A percentile compares a stretch with the other conserved stretches of the same genome.
Evolutionary conservation across 2,113 vertebrate genomes (phyloP).

Genomic region (Takifugu flavidus): DNA sequence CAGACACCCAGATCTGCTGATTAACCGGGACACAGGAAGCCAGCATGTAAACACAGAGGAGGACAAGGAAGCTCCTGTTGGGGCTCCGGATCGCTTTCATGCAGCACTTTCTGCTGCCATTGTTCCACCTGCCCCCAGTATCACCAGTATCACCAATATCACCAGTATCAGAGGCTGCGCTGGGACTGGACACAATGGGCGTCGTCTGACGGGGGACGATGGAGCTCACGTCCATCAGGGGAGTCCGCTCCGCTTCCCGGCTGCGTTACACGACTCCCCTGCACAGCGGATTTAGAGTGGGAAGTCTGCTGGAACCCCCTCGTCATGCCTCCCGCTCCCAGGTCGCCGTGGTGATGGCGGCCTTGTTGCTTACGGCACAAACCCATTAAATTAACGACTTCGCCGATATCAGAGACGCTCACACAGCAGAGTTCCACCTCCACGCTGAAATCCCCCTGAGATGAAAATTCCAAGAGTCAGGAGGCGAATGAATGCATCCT

Average conservation of each 20-base stretch:
- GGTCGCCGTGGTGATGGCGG: too few relatives aligned
- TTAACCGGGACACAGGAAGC: constrained; percentile 65
- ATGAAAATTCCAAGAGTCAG: constrained; percentile 16
- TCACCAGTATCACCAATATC: neutral
- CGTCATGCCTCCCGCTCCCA: too few relatives aligned
- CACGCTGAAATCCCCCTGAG: too few relatives aligned
- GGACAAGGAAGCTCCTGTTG: constrained; percentile 43
- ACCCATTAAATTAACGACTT: too few relatives aligned
- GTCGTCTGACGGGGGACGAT: too few relatives aligned
- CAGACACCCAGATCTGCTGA: constrained; percentile 67
- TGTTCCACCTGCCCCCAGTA: constrained; percentile 10
- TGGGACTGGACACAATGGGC: too few relatives aligned
- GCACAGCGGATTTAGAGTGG: neutral
- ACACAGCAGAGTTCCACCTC: too few relatives aligned
- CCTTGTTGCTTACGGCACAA: too few relatives aligned
- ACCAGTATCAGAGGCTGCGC: constrained; percentile 17
- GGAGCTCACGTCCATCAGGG: too few relatives aligned
- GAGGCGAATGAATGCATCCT: constrained; percentile 47
- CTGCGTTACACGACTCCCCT: neutral
- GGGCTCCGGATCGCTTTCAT: constrained; percentile 17
- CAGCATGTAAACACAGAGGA: constrained; percentile 58
- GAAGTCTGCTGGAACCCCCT: neutral
- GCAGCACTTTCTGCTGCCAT: constrained; percentile 1
- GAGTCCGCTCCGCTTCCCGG: too few relatives aligned
- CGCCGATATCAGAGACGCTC: too few relatives aligned